Percentiles rank a stretch among this genome's conserved stretches.
Conservation (phyloP, 2,888 invertebrate species). For the Frankliniella intonsa region DNA sequence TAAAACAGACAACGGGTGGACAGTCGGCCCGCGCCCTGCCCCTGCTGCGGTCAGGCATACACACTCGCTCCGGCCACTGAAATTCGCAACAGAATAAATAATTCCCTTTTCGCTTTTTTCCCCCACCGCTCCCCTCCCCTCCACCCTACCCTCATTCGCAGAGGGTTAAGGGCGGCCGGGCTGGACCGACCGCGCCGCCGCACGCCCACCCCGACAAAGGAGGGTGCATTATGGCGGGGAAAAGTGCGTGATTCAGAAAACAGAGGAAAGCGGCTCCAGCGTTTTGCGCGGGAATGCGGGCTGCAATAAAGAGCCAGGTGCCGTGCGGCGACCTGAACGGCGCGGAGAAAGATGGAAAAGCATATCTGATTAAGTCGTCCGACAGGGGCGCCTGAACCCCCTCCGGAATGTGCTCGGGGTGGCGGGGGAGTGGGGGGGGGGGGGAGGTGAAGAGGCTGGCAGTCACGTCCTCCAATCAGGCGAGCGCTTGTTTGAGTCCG, state of each 20-base stretch:
- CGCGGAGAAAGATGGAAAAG: no score
- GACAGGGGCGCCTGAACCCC: no score
- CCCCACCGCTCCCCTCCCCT: background rate
- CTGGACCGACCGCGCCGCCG: background rate
- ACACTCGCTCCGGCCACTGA: background rate
- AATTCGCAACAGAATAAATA: conserved; percentile 14
- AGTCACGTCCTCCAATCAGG: conserved; percentile 16
- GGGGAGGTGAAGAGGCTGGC: background rate
- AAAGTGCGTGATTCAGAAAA: background rate
- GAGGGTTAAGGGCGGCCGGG: background rate
- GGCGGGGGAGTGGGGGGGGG: background rate
- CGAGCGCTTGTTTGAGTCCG: background rate
- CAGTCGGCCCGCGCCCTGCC: background rate
- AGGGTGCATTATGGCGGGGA: background rate
- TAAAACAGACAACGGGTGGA: conserved; percentile 25
- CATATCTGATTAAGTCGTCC: no score
- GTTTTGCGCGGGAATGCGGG: background rate
- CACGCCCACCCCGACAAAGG: background rate
- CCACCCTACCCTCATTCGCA: no score
- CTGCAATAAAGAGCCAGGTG: no score
- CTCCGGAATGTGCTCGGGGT: no score
- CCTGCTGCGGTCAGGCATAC: background rate
- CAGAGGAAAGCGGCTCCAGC: background rate
- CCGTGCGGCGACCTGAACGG: no score
- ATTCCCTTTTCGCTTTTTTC: conserved; percentile 3